Evolutionary conservation across 2,113 vertebrate species (phyloP).

Genomic region (Entomyzon cyanotis): DNA sequence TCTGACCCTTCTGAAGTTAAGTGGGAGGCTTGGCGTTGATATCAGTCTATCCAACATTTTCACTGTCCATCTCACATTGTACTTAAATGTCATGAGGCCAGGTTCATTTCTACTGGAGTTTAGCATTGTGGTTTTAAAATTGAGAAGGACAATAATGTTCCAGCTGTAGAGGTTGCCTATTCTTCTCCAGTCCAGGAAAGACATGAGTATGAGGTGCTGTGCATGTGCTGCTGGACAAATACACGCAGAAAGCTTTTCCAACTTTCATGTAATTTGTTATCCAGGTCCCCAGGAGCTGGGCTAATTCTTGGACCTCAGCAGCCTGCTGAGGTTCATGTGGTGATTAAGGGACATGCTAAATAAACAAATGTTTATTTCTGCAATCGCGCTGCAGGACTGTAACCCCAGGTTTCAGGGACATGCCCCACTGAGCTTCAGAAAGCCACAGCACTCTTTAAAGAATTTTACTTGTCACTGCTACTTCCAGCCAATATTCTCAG

Average conservation of each 20-base stretch:
- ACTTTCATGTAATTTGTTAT: no score
- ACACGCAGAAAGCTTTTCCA: neutral
- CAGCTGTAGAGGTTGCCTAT: neutral
- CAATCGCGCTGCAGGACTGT: neutral
- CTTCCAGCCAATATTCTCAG: neutral
- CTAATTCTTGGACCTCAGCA: neutral
- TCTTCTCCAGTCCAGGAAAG: neutral
- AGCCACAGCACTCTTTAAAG: neutral
- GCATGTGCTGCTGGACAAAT: neutral
- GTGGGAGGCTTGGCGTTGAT: neutral
- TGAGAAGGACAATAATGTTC: neutral
- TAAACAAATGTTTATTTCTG: neutral
- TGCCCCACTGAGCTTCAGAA: neutral
- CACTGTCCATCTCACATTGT: neutral
- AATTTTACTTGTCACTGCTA: neutral
- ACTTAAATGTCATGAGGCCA: neutral
- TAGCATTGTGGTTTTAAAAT: neutral
- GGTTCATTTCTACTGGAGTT: neutral
- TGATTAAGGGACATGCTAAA: neutral
- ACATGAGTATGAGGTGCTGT: accelerated
- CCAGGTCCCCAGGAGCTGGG: neutral
- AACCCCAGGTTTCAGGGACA: neutral
- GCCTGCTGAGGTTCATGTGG: neutral
- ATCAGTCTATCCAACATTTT: neutral
- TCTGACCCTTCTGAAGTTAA: neutral